Evolutionary conservation across 1,140 invertebrate species (phyloP), one percentile per base, ranked within the genome.

Genomic region (Bombus soroeensis): DNA sequence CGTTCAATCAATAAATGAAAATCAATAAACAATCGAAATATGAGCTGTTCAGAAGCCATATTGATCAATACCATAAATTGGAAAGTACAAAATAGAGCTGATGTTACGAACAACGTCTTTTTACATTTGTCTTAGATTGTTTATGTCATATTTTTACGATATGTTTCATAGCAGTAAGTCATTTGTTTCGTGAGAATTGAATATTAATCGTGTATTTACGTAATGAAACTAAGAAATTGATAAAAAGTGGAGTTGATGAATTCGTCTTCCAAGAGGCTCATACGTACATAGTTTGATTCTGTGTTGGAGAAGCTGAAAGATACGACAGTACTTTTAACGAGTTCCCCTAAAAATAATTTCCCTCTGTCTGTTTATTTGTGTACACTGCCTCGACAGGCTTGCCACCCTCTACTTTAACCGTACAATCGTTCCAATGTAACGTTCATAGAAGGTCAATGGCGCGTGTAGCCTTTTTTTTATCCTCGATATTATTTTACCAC

Each of bases 401-500:
- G 57, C 83, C 83, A 85, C 83, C 83, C 83, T 85, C 83, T 85
- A 85, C 68, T 70, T 53, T 32, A n/a, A 25, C 10, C 22, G 25
- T 77, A 32, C 64, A 47, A 73, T 77, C 62, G 71, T 70, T 76
- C 39, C 15, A 41, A 83, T 47, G 47, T 73, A 57, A 68, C 71
- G 43, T 90, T 76, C 73, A 92, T 91, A 88, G 89, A 92, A 87
- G 86, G 89, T 89, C 92, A 94, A 86, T 88, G 91, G 88, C 88
- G 93, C 93, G 93, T 94, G 93, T 73, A 89, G 72, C 68, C 81
- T 87, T 91, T 93, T 93, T 89, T 81, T 79, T 73, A 47, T 85
- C 81, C 85, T 81, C 78, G 86, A 87, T 93, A 94, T 94, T 95
- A 94, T 94, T 93, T 94, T 93, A 92, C 88, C 90, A 82, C 86